A percentile compares a stretch with the other conserved stretches of the same genome.
phyloP scores from a whole-genome alignment of 2,888 invertebrate genomes.

The Phortica okadai region DNA sequence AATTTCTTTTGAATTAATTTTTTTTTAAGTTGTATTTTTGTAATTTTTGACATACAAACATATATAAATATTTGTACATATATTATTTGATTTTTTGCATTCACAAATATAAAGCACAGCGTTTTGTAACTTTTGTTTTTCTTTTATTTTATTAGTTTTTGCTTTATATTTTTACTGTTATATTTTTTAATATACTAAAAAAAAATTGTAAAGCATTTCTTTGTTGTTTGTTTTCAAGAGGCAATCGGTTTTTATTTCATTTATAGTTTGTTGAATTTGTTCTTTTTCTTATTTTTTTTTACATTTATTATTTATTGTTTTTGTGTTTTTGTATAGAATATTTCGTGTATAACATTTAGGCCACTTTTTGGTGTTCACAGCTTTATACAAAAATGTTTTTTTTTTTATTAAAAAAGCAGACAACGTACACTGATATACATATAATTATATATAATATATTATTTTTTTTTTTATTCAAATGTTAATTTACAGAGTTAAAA shows the following conservation, averaged over 20 bases:
- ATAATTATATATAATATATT: conserved; percentile 33
- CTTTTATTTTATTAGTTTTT: conserved; percentile 34
- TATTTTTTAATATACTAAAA: conserved; percentile 37
- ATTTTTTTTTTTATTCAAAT: conserved; percentile 23
- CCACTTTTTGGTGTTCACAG: conserved; percentile 70
- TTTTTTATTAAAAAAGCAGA: conserved; percentile 21
- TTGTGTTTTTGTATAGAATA: conserved; percentile 35
- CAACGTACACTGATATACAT: conserved; percentile 14
- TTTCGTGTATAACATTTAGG: conserved; percentile 50
- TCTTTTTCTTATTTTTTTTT: conserved; percentile 37
- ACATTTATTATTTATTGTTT: conserved; percentile 4
- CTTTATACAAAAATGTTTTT: conserved; percentile 38
- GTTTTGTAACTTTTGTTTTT: conserved; percentile 42
- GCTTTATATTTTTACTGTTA: conserved; percentile 32
- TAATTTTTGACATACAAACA: neutral
- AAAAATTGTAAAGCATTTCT: conserved; percentile 34
- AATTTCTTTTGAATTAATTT: too few relatives aligned
- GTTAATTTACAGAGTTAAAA: neutral
- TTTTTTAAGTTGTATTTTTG: too few relatives aligned
- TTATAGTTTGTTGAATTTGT: conserved; percentile 21
- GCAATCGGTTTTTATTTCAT: conserved; percentile 45
- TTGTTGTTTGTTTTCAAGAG: conserved; percentile 40
- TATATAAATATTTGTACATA: conserved; percentile 17
- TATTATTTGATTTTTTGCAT: conserved; percentile 34
- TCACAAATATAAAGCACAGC: conserved; percentile 52